Percentiles rank a stretch among this genome's conserved stretches.
phyloP scores from a whole-genome alignment of 2,797 vertebrate genomes.

The Gambelia wislizenii region DNA sequence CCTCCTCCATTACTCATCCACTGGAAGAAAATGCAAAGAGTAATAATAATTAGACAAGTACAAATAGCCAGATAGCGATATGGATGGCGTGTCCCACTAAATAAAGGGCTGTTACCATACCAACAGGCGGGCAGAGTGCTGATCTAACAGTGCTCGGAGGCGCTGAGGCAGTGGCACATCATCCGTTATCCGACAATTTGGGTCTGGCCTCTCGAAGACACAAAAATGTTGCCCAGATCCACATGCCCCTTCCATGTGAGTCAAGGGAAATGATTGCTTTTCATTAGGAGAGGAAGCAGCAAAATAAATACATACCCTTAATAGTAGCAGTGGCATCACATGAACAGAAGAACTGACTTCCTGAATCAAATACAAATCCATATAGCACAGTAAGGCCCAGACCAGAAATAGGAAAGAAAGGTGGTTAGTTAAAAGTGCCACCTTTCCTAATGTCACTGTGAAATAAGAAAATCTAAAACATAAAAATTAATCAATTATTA shows the following conservation, averaged over 20 bases:
- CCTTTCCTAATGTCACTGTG: neutral
- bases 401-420: neutral
- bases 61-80: slow-evolving; percentile 85
- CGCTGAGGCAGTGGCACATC: slow-evolving; percentile 68
- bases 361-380: neutral
- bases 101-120: slow-evolving; percentile 84
- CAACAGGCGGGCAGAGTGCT: slow-evolving; percentile 73
- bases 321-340: neutral
- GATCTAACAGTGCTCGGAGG: slow-evolving; percentile 56
- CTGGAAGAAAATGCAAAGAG: slow-evolving; percentile 88
- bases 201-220: slow-evolving; percentile 10
- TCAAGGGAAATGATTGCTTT: slow-evolving; percentile 84
- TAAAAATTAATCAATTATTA: neutral
- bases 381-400: neutral
- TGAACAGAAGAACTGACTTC: neutral
- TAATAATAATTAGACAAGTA: slow-evolving; percentile 97
- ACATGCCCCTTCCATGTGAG: slow-evolving; percentile 76
- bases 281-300: neutral
- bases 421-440: neutral
- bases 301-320: neutral
- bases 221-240: slow-evolving; percentile 52
- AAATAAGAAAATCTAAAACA: neutral
- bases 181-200: slow-evolving; percentile 73
- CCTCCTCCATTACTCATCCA: slow-evolving; percentile 92
- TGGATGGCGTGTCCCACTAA: slow-evolving; percentile 84